These are phyloP conservation scores for Oryzias javanicus DNA, from an alignment of 2,113 vertebrate species.

Conservation along the genomic window DNA sequence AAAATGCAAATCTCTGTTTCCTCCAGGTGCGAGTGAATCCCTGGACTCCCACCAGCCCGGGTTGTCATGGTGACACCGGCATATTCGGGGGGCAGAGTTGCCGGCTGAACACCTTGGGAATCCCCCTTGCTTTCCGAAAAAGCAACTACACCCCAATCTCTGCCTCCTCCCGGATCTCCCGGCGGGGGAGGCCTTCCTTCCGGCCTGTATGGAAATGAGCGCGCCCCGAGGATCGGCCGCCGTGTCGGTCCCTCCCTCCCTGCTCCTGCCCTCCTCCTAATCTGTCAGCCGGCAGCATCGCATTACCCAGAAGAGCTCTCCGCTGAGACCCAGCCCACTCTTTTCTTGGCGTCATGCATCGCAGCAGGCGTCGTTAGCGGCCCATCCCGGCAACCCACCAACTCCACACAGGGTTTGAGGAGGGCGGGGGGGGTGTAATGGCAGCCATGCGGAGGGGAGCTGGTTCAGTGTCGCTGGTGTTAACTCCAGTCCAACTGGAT, in stretches of 20 bases:
- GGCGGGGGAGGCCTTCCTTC: slow-evolving; percentile 10
- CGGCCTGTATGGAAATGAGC: slow-evolving; percentile 34
- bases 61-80: slow-evolving; percentile 79
- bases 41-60: slow-evolving; percentile 55
- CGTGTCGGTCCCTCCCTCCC: slow-evolving; percentile 15
- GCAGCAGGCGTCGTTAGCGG: slow-evolving; percentile 50
- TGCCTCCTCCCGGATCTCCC: slow-evolving; percentile 20
- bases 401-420: slow-evolving; percentile 1
- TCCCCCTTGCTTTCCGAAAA: slow-evolving; percentile 35
- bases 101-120: slow-evolving; percentile 68
- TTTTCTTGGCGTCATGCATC: slow-evolving; percentile 62
- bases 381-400: slow-evolving; percentile 48
- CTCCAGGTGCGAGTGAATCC: slow-evolving; percentile 67
- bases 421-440: slow-evolving; percentile 32
- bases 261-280: slow-evolving; percentile 14
- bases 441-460: slow-evolving; percentile 42
- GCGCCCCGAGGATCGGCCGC: slow-evolving; percentile 31
- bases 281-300: slow-evolving; percentile 10
- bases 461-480: slow-evolving; percentile 12
- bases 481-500: background rate
- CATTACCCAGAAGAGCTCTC: slow-evolving; percentile 42
- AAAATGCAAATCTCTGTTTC: slow-evolving; percentile 58
- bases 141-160: background rate
- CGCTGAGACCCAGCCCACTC: slow-evolving; percentile 32
- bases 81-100: slow-evolving; percentile 42